Evolutionary conservation across 2,113 vertebrate genomes (phyloP), one percentile per base, ranked within the genome.

Genomic region (Strix uralensis): DNA sequence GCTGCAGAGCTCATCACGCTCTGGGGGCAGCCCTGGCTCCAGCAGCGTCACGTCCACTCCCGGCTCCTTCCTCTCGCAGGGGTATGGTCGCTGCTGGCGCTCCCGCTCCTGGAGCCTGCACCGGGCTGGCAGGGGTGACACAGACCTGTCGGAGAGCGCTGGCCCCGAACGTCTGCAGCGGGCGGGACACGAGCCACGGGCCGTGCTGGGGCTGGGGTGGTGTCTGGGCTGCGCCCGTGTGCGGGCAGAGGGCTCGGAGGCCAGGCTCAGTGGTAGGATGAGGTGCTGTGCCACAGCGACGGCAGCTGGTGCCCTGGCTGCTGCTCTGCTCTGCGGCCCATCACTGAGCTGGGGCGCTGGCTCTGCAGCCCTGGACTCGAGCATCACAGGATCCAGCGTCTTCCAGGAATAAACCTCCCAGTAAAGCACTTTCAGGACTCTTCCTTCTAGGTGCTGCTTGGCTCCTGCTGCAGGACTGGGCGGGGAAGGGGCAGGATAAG

Each of bases 341-440:
- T 44, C 42, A 54, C 72, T 15, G 78, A 70, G 86, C 67, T 29
- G 25, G 40, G 36, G 19, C n/a, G 29, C 90, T 66, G 86, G 47
- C 75, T 86, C 75, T 81, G 73, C 83, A 87, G 86, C 86, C 91
- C 89, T 87, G 89, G 84, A 91, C 87, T 95, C 42, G 36, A 95
- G 89, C 89, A 80, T 94, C 84, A 95, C 90, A 92, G 84, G 96
- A 97, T 97, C 95, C 95, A 95, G 84, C 0, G 94, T 97, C 96
- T 97, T 97, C 97, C 95, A 96, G 86, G 84, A 95, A 94, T 70
- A 94, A 92, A 95, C 34, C 74, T 92, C 74, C 90, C 81, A 87
- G 67, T 84, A 92, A 94, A 95, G 89, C 94, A 97, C 94, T 97
- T 97, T 97, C 81, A 94, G 77, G 74, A 96, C 86, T 97, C 85